phyloP scores from a whole-genome alignment of 2,113 vertebrate genomes.

The Apistogramma diplotaenia region DNA sequence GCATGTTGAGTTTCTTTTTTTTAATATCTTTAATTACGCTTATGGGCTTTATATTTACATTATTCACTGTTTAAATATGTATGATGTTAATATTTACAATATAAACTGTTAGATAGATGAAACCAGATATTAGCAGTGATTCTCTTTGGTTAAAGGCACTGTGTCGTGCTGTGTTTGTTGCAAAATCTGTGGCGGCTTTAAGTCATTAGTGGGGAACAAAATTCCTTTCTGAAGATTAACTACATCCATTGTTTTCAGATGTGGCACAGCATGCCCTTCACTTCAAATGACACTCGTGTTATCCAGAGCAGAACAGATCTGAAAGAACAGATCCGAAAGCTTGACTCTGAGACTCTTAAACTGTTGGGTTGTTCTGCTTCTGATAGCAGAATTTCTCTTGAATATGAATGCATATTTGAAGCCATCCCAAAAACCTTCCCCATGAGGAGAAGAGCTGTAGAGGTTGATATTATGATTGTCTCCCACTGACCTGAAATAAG shows the following conservation, averaged over 20 bases:
- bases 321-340: constrained; percentile 11
- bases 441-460: not conserved
- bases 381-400: constrained; percentile 1
- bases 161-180: not conserved
- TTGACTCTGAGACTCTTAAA: not conserved
- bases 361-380: not conserved
- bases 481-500: constrained; percentile 7
- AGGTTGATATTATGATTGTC: not conserved
- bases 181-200: not conserved
- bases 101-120: not conserved
- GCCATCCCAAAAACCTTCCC: too few species aligned
- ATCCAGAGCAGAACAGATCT: constrained; percentile 17
- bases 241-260: constrained; percentile 23
- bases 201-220: not conserved
- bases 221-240: constrained; percentile 21
- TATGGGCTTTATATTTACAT: not conserved
- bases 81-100: not conserved
- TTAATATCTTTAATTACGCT: not conserved
- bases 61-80: not conserved
- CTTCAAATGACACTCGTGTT: constrained; percentile 3
- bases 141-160: not conserved
- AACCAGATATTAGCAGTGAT: not conserved
- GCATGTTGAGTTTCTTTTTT: not conserved
- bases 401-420: constrained; percentile 34
- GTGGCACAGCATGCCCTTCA: constrained; percentile 19